Evolutionary conservation across 2,888 invertebrate species (phyloP).

Genomic region (Diarsia mendica): DNA sequence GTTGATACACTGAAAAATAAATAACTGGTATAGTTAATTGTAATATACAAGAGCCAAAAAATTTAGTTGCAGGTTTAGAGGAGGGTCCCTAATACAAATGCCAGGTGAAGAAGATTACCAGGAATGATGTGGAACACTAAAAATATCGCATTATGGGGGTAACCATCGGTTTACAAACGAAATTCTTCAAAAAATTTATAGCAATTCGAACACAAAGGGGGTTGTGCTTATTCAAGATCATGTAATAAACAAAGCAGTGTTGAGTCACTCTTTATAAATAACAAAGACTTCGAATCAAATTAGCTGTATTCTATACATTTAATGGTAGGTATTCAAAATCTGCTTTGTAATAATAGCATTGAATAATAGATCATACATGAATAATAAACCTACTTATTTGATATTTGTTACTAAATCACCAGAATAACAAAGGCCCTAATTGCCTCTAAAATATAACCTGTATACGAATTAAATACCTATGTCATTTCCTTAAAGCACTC

Average conservation of each 20-base stretch:
- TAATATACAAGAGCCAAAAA: neutral
- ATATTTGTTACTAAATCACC: neutral
- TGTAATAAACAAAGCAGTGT: neutral
- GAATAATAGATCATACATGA: neutral
- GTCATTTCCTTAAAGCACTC: neutral
- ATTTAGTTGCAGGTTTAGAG: neutral
- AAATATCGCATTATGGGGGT: neutral
- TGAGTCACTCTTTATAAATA: neutral
- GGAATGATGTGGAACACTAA: neutral
- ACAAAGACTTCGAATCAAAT: neutral
- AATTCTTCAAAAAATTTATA: neutral
- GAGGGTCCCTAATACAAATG: neutral
- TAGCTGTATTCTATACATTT: neutral
- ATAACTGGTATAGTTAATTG: neutral
- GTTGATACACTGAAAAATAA: slow-evolving; percentile 74
- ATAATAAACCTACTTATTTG: neutral
- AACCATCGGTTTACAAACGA: neutral
- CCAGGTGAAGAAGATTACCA: neutral
- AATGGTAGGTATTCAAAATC: slow-evolving; percentile 1
- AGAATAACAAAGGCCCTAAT: neutral
- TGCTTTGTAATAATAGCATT: slow-evolving; percentile 3
- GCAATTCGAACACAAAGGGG: neutral
- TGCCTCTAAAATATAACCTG: neutral
- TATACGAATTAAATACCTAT: neutral
- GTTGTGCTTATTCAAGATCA: neutral